Evolutionary conservation across 2,888 invertebrate species (phyloP).

Genomic region (Pachydiplax longipennis): DNA sequence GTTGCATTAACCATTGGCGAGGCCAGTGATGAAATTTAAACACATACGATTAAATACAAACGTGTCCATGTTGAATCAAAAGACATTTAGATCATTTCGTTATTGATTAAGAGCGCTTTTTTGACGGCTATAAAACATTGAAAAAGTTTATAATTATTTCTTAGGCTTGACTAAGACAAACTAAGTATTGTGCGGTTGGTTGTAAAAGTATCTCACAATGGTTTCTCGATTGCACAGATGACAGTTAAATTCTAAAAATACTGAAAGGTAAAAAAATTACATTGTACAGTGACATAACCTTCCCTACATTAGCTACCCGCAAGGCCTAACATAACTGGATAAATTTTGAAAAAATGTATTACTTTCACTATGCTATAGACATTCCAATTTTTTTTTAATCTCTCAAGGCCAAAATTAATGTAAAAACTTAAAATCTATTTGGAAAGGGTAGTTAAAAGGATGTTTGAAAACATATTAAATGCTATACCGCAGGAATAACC

Average conservation of each 20-base stretch:
- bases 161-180: conserved; percentile 30
- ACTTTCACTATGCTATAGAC: conserved; percentile 18
- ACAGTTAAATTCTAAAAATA: conserved; percentile 24
- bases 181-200: conserved; percentile 39
- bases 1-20: conserved; percentile 13
- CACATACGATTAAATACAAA: conserved; percentile 30
- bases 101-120: conserved; percentile 38
- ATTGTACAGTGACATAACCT: conserved; percentile 32
- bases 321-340: conserved; percentile 29
- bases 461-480: conserved; percentile 3
- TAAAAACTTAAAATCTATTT: conserved; percentile 24
- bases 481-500: conserved; percentile 43
- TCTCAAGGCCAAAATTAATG: conserved; percentile 31
- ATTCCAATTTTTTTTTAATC: not conserved
- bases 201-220: conserved; percentile 38
- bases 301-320: conserved; percentile 28
- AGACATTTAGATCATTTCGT: conserved; percentile 22
- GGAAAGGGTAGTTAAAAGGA: conserved; percentile 12
- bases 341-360: conserved; percentile 28
- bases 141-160: conserved; percentile 20
- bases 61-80: conserved; percentile 8
- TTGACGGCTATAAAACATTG: conserved; percentile 38
- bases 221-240: conserved; percentile 30
- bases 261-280: conserved; percentile 20
- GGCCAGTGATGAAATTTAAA: conserved; percentile 41